These are phyloP conservation scores for Solen grandis DNA, from an alignment of 1,140 invertebrate species.

Conservation along the genomic window DNA sequence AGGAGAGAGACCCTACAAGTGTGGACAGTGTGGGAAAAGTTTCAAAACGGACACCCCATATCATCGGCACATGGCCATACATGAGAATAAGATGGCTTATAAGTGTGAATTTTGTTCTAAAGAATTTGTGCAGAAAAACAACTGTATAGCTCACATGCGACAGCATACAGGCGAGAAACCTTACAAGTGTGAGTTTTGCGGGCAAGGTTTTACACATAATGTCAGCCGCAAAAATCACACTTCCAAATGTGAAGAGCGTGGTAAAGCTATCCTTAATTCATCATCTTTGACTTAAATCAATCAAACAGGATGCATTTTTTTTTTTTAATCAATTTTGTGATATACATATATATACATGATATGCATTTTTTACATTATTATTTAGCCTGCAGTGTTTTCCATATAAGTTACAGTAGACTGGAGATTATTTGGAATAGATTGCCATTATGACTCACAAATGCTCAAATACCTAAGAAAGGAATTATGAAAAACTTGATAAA, in stretches of 20 bases:
- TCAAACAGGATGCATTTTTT: too few species aligned
- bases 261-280: too few species aligned
- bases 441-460: too few species aligned
- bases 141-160: conserved; percentile 28
- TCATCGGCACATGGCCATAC: conserved; percentile 38
- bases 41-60: conserved; percentile 24
- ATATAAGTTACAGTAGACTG: too few species aligned
- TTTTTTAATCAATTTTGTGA: too few species aligned
- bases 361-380: too few species aligned
- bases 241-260: conserved; percentile 10
- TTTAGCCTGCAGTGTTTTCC: too few species aligned
- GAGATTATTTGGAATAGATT: too few species aligned
- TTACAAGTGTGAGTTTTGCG: conserved; percentile 42
- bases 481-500: too few species aligned
- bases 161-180: conserved; percentile 34
- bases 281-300: too few species aligned
- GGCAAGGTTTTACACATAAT: conserved; percentile 30
- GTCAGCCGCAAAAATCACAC: conserved; percentile 13
- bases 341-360: too few species aligned
- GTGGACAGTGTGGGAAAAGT: conserved; percentile 47
- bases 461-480: too few species aligned
- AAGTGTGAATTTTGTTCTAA: conserved; percentile 24
- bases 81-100: conserved; percentile 33
- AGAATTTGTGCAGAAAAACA: conserved; percentile 19
- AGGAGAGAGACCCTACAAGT: conserved; percentile 52